phyloP scores from a whole-genome alignment of 2,888 invertebrate genomes.

The Poecilus cupreus region DNA sequence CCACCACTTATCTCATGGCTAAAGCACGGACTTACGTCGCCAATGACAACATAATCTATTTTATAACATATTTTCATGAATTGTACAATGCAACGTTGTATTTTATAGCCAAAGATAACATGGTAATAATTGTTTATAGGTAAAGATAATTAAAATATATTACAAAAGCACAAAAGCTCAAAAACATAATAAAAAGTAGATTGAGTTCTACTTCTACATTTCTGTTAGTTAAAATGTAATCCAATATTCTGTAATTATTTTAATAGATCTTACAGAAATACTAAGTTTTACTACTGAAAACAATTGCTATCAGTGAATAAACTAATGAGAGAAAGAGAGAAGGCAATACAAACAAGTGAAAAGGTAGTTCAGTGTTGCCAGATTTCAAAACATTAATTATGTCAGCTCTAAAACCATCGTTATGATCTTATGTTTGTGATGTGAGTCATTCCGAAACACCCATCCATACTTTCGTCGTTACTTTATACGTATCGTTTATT shows the following conservation, averaged over 20 bases:
- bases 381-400: constrained; percentile 10
- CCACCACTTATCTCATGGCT: background rate
- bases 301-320: background rate
- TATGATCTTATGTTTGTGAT: background rate
- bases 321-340: background rate
- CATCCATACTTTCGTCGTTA: background rate
- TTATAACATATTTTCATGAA: background rate
- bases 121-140: too few species aligned
- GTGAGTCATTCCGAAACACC: constrained; percentile 16
- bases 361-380: background rate
- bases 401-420: constrained; percentile 21
- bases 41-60: constrained; percentile 27
- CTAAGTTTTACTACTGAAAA: too few species aligned
- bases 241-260: too few species aligned
- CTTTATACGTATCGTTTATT: constrained; percentile 28
- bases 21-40: constrained; percentile 5
- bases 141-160: too few species aligned
- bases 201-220: too few species aligned
- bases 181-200: too few species aligned
- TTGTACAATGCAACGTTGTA: constrained; percentile 13
- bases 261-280: too few species aligned
- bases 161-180: too few species aligned
- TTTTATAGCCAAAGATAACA: background rate
- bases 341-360: background rate
- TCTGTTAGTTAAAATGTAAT: too few species aligned